Percentiles rank a stretch among this genome's conserved stretches.
Conservation (phyloP, 92 coral and sea anemone species). For the Actinernus sp. region DNA sequence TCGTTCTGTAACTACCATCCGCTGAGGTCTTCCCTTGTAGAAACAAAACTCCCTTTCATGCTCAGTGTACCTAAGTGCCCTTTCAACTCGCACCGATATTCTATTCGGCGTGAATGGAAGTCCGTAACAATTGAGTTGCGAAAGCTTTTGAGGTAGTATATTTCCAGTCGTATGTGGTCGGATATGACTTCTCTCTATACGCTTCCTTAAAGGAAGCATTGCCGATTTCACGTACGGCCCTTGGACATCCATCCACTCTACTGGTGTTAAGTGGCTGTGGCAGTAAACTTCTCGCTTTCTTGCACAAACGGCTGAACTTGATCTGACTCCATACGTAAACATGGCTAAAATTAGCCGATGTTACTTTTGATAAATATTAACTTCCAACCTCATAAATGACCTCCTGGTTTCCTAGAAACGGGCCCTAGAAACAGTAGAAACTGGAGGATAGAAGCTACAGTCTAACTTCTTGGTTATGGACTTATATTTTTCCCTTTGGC, state of each 20-base stretch:
- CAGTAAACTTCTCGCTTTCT: slow-evolving; percentile 1
- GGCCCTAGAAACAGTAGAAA: too few species aligned
- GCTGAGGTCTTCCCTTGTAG: slow-evolving; percentile 58
- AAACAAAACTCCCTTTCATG: slow-evolving; percentile 58
- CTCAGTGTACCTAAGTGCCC: slow-evolving; percentile 72
- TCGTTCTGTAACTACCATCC: slow-evolving; percentile 42
- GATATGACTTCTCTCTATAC: background rate
- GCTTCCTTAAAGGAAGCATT: slow-evolving; percentile 13
- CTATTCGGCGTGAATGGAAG: slow-evolving; percentile 44
- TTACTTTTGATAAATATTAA: too few species aligned
- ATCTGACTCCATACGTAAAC: too few species aligned
- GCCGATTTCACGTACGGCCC: slow-evolving; percentile 24
- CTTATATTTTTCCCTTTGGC: too few species aligned
- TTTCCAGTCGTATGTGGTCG: slow-evolving; percentile 33
- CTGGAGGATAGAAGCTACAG: too few species aligned
- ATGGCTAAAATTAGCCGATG: too few species aligned
- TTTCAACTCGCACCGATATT: slow-evolving; percentile 69
- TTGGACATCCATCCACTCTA: too few species aligned
- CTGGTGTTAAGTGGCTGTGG: background rate
- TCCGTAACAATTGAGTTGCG: slow-evolving; percentile 7
- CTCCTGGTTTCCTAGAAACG: too few species aligned
- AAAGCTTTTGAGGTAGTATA: background rate
- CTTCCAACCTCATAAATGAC: too few species aligned
- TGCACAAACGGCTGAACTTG: slow-evolving; percentile 30
- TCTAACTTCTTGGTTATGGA: too few species aligned